These are phyloP conservation scores for Fregata magnificens DNA, from an alignment of 2,113 vertebrate species.

Conservation along the genomic window DNA sequence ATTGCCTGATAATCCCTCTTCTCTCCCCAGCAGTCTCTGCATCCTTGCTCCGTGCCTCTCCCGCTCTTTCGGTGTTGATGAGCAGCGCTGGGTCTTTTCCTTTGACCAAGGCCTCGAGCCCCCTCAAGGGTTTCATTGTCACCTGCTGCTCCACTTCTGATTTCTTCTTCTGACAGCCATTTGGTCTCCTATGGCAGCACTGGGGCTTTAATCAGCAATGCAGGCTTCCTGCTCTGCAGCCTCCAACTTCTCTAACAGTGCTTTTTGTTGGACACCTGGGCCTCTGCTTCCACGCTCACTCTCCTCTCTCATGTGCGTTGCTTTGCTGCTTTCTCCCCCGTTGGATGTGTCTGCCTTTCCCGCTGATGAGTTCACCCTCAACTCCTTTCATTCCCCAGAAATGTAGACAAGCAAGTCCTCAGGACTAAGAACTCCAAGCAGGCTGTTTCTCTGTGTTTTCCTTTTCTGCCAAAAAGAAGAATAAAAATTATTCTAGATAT, in stretches of 20 bases:
- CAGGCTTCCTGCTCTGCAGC: neutral
- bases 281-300: neutral
- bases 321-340: neutral
- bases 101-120: neutral
- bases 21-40: neutral
- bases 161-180: neutral
- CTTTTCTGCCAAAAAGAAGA: neutral
- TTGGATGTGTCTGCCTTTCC: neutral
- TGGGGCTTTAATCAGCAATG: neutral
- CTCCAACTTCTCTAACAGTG: neutral
- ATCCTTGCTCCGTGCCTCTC: fast-evolving
- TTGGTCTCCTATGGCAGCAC: neutral
- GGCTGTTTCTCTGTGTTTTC: neutral
- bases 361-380: neutral
- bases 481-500: neutral
- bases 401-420: neutral
- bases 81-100: fast-evolving
- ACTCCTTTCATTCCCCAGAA: neutral
- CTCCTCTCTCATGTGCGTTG: neutral
- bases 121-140: neutral
- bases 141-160: neutral
- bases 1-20: neutral
- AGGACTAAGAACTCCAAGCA: neutral
- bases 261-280: neutral
- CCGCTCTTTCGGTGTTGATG: neutral